Evolutionary conservation across 1,140 invertebrate genomes (phyloP).

Genomic region (Galleria mellonella): DNA sequence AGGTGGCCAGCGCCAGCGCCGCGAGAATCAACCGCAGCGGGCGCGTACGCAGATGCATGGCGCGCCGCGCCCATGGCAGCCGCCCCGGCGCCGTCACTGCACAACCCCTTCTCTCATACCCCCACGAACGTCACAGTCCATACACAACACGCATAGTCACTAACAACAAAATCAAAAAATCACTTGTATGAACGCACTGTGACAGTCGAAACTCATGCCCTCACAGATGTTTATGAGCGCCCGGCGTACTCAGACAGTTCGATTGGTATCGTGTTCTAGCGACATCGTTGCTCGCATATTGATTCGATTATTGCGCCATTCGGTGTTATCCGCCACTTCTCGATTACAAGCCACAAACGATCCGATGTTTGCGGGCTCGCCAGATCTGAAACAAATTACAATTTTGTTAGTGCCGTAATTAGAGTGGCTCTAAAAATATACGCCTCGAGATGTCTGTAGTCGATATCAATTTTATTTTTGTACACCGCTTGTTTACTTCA

Average conservation of each 20-base stretch:
- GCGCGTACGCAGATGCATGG: constrained; percentile 58
- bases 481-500: too few relatives aligned
- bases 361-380: constrained; percentile 18
- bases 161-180: constrained; percentile 5
- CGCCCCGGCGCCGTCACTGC: constrained; percentile 64
- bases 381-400: constrained; percentile 1
- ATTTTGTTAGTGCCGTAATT: not conserved
- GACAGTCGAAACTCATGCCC: not conserved
- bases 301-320: constrained; percentile 14
- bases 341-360: constrained; percentile 34
- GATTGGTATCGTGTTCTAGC: not conserved
- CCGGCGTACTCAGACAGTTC: constrained; percentile 4
- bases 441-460: too few relatives aligned
- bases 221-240: constrained; percentile 4
- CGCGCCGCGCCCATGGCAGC: constrained; percentile 68
- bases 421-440: too few relatives aligned
- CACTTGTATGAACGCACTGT: not conserved
- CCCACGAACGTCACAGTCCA: constrained; percentile 10
- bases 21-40: constrained; percentile 56
- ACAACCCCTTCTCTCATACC: constrained; percentile 38
- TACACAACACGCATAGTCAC: constrained; percentile 2
- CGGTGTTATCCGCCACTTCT: constrained; percentile 21
- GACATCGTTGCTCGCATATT: not conserved
- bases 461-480: too few relatives aligned
- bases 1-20: constrained; percentile 54